phyloP scores from a whole-genome alignment of 2,797 vertebrate genomes.

The Poecilia wingei region DNA sequence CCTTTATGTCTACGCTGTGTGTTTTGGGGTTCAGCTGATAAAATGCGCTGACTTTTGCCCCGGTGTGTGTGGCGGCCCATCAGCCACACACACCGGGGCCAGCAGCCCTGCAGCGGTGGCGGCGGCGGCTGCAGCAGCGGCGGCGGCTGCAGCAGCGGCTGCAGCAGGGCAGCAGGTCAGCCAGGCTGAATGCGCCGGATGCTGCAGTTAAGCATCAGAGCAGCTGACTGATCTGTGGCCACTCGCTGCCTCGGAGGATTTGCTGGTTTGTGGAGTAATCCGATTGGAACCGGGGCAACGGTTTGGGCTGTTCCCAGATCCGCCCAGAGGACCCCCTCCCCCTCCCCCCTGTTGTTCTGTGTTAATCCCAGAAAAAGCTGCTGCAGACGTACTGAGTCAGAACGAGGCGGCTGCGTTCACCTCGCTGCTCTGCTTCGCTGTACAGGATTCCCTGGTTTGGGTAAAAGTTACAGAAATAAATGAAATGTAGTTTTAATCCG shows the following conservation, averaged over 20 bases:
- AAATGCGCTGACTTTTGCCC: background rate
- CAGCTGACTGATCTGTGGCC: slow-evolving; percentile 38
- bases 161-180: slow-evolving; percentile 20
- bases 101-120: no score
- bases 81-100: no score
- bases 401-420: slow-evolving; percentile 22
- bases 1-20: background rate
- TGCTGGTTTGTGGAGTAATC: slow-evolving; percentile 78
- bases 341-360: slow-evolving; percentile 42
- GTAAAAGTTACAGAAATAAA: background rate
- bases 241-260: slow-evolving; percentile 72
- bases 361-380: slow-evolving; percentile 75
- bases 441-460: background rate
- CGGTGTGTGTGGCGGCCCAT: background rate
- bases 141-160: no score
- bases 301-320: slow-evolving; percentile 68
- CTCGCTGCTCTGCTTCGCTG: slow-evolving; percentile 12
- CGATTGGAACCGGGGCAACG: slow-evolving; percentile 70
- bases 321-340: slow-evolving; percentile 61
- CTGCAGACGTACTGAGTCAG: slow-evolving; percentile 41
- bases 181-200: slow-evolving; percentile 1
- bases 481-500: background rate
- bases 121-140: no score
- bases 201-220: slow-evolving; percentile 15
- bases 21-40: background rate